Conservation (phyloP, 2,113 vertebrate genomes). For the Taurulus bubalis region DNA sequence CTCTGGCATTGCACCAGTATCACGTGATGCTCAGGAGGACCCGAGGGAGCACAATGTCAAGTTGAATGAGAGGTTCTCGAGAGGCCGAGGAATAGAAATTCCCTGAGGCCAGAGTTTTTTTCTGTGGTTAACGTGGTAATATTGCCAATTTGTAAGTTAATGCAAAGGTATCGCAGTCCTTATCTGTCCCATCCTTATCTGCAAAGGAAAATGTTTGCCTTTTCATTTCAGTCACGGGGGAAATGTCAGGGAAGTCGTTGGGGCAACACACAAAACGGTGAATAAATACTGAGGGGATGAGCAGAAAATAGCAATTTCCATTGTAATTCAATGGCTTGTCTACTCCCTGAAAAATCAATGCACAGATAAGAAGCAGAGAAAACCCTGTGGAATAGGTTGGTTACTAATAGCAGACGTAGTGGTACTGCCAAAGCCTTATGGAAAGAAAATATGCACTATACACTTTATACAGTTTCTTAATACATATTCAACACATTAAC, state of each 20-base stretch:
- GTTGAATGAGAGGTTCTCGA: background rate
- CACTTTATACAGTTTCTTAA: background rate
- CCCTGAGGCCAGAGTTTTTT: background rate
- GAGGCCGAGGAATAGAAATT: background rate
- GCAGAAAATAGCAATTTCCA: constrained; percentile 22
- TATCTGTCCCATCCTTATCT: background rate
- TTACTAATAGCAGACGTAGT: background rate
- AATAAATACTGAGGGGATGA: constrained; percentile 6
- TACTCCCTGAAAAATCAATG: constrained; percentile 13
- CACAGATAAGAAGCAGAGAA: constrained; percentile 25
- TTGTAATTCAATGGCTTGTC: constrained; percentile 14
- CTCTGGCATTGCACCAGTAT: background rate
- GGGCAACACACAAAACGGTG: background rate
- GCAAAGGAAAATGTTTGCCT: constrained; percentile 5
- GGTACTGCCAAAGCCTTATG: background rate
- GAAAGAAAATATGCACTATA: background rate
- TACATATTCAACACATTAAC: background rate
- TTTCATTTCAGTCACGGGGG: constrained; percentile 1
- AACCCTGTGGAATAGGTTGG: background rate
- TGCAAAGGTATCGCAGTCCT: background rate
- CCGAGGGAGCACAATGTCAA: background rate
- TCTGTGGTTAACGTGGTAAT: background rate
- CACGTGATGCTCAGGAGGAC: background rate
- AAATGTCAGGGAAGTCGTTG: background rate
- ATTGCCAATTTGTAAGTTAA: background rate